These are phyloP conservation scores for Sebastes steindachneri DNA, from an alignment of 2,797 vertebrate species.

Conservation along the genomic window DNA sequence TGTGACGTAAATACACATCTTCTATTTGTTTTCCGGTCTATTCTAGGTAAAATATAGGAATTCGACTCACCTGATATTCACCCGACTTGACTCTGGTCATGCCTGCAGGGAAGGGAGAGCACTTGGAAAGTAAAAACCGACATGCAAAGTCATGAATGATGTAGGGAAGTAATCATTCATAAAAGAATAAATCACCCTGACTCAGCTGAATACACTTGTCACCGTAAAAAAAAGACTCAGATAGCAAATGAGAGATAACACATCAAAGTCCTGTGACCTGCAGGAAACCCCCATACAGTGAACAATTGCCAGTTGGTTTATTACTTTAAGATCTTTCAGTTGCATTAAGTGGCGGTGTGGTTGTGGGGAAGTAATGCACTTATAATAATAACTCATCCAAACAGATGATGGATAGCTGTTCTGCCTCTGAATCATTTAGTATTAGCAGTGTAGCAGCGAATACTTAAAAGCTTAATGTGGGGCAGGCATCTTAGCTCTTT, in stretches of 20 bases:
- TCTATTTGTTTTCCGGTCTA: background rate
- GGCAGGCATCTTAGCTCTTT: constrained; percentile 63
- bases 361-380: constrained; percentile 43
- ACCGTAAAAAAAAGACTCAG: background rate
- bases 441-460: constrained; percentile 45
- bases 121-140: background rate
- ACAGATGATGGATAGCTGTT: constrained; percentile 63
- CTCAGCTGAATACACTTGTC: background rate
- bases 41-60: background rate
- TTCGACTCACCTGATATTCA: background rate
- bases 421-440: constrained; percentile 76
- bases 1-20: background rate
- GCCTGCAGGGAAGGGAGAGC: background rate
- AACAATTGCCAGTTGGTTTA: background rate
- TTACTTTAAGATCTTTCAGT: background rate
- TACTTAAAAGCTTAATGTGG: constrained; percentile 73
- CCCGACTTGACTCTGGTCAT: background rate
- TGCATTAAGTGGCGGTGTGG: background rate
- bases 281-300: background rate
- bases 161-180: background rate
- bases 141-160: constrained; percentile 32
- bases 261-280: background rate
- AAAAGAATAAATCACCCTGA: constrained; percentile 1
- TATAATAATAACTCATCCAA: constrained; percentile 38
- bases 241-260: background rate